A percentile compares a stretch with the other conserved stretches of the same genome.
phyloP scores from a whole-genome alignment of 1,140 invertebrate species.

The Leptoteleia sp. region DNA sequence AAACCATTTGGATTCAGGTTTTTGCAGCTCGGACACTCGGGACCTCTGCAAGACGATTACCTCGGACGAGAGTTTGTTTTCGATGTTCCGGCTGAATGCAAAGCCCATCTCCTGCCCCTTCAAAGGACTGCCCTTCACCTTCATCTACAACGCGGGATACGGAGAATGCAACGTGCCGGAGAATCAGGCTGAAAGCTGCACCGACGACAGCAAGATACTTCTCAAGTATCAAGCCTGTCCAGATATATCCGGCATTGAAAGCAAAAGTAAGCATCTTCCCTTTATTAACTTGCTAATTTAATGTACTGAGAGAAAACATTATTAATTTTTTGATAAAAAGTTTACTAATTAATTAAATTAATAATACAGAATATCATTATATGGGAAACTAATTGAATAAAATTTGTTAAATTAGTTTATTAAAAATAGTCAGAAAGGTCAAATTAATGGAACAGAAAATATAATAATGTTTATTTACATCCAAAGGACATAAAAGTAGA shows the following conservation, averaged over 20 bases:
- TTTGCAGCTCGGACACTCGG: slow-evolving; percentile 72
- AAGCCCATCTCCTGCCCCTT: slow-evolving; percentile 87
- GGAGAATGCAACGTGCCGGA: slow-evolving; percentile 83
- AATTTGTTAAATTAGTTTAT: too few relatives aligned
- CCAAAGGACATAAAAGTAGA: too few relatives aligned
- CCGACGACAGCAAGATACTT: slow-evolving; percentile 83
- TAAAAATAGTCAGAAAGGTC: too few relatives aligned
- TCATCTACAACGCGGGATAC: slow-evolving; percentile 87
- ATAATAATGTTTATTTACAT: too few relatives aligned
- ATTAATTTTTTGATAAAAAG: too few relatives aligned
- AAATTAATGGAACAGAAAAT: too few relatives aligned
- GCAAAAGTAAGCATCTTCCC: slow-evolving; percentile 78
- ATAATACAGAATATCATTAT: too few relatives aligned
- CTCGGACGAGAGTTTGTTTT: slow-evolving; percentile 87
- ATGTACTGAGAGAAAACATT: too few relatives aligned
- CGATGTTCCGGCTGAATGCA: slow-evolving; percentile 87
- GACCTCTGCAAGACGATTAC: slow-evolving; percentile 85
- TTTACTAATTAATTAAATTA: too few relatives aligned
- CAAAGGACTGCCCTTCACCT: slow-evolving; percentile 88
- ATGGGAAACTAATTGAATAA: too few relatives aligned
- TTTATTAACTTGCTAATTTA: too few relatives aligned
- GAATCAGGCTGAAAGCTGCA: slow-evolving; percentile 85
- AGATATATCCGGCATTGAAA: slow-evolving; percentile 82
- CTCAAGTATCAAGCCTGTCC: slow-evolving; percentile 86
- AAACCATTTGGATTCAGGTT: too few relatives aligned